Evolutionary conservation across 2,888 invertebrate genomes (phyloP), one percentile per base, ranked within the genome.

Genomic region (Drosophila borborema): DNA sequence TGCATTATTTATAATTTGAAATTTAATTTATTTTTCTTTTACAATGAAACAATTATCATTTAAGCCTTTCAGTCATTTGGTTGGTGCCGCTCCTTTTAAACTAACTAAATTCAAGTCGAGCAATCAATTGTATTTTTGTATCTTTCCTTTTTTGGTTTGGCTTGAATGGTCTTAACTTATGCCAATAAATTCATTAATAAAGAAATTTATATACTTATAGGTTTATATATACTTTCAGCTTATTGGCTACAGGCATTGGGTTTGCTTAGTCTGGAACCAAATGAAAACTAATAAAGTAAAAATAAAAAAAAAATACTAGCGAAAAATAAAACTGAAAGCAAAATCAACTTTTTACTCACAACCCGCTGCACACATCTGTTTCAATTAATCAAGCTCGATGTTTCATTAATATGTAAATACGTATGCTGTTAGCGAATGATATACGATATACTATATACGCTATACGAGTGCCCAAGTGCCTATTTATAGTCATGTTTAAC

Each of bases 31-130:
- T 28, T 58, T 58, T 48, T 12, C 74, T 80, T 85, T 86, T 81
- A 61, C 64, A 82, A 86, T 88, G 86, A 86, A 89, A 89, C 74
- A 69, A 70, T 82, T 82, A 18, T 85, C 80, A 88, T 86, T 85
- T 79, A 78, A 87, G 86, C 88, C 68, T 80, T 88, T 86, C 86
- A 86, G 86, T 86, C 86, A 77, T 71, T 82, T 83, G 68, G 51
- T 60, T 79, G 65, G 56, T 79, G 82, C 80, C 69, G 80, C 68
- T 80, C 63, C 65, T 45, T 45, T 79, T 64, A 55, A 74, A 71
- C 77, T 70, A 77, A 77, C 74, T 77, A 46, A 64, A 59, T 67
- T 77, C 31, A 80, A 72, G 80, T 77, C 63, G 64, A 64, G 28
- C 62, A 51, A 62, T 70, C 43, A 51, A 49, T 41, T 71, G 36